Conservation (phyloP, 1,140 invertebrate genomes). For the Panulirus ornatus region DNA sequence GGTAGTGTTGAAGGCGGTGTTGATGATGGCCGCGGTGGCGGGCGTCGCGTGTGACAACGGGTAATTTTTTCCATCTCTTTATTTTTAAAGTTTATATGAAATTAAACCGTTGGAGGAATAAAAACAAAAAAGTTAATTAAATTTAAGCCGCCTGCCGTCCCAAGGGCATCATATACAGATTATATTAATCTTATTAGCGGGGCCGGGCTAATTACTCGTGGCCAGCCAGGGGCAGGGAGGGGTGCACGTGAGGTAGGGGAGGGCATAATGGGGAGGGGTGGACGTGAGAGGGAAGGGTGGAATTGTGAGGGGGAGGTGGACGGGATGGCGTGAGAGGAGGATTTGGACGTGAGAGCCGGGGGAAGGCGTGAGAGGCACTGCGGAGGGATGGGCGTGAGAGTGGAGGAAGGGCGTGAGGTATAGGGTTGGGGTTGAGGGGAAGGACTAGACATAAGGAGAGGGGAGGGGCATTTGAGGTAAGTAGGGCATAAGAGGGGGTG, state of each 20-base stretch:
- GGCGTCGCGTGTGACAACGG: too few species aligned
- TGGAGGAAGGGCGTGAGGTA: background rate
- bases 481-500: background rate
- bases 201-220: background rate
- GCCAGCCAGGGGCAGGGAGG: background rate
- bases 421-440: background rate
- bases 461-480: background rate
- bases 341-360: background rate
- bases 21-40: too few species aligned
- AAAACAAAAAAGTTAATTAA: constrained; percentile 18
- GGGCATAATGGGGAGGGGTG: background rate
- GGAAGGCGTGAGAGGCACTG: background rate
- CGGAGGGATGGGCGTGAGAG: background rate
- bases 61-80: background rate
- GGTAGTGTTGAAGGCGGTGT: too few species aligned
- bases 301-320: background rate
- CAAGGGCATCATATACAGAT: background rate
- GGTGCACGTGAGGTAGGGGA: too few species aligned
- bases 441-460: background rate
- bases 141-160: background rate
- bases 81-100: background rate
- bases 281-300: background rate
- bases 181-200: constrained; percentile 15
- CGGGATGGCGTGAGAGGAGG: background rate
- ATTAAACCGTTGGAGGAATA: background rate